Conservation (phyloP, 2,797 vertebrate genomes). For the Decapterus maruadsi region DNA sequence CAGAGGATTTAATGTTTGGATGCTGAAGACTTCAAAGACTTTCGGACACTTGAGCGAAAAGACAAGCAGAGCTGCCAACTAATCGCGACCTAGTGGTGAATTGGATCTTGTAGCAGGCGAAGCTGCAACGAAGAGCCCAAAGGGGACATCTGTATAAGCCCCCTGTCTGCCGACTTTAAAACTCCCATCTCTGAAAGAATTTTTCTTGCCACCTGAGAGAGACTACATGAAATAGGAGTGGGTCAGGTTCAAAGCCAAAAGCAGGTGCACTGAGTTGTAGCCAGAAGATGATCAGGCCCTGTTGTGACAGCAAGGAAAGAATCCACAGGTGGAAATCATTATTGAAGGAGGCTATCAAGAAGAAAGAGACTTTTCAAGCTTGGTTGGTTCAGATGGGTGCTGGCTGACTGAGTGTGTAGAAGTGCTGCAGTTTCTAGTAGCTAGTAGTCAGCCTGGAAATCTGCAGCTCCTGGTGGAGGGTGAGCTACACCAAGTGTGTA, state of each 20-base stretch:
- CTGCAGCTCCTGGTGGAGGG: too few species aligned
- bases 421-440: too few species aligned
- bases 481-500: too few species aligned
- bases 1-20: background rate
- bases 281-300: background rate
- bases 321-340: background rate
- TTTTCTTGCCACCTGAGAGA: too few species aligned
- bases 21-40: background rate
- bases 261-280: background rate
- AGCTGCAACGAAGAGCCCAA: background rate
- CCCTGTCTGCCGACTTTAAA: background rate
- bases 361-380: too few species aligned
- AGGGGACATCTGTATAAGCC: background rate
- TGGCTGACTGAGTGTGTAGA: too few species aligned
- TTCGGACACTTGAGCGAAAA: constrained; percentile 6
- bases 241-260: too few species aligned
- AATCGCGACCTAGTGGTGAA: background rate
- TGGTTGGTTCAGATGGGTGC: too few species aligned
- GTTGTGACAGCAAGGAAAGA: background rate
- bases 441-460: too few species aligned
- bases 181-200: too few species aligned
- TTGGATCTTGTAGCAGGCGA: background rate
- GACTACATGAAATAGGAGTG: too few species aligned
- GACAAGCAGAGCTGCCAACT: background rate
- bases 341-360: too few species aligned